Evolutionary conservation across 2,113 vertebrate genomes (phyloP).

Genomic region (Leucosticte australis): DNA sequence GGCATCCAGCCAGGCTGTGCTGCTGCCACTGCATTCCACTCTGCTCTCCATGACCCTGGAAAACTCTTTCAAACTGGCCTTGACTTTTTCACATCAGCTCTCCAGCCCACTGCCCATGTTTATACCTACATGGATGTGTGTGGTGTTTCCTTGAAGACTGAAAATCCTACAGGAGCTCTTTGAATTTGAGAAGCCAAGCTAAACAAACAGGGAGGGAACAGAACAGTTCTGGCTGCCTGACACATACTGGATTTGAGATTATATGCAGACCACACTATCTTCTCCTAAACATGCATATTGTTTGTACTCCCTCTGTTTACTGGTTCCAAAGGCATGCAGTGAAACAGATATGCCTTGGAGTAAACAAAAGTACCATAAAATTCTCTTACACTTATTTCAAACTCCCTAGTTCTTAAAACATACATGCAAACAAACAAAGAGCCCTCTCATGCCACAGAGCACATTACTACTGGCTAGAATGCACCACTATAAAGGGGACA

Average conservation of each 20-base stretch:
- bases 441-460: background rate
- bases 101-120: background rate
- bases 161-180: conserved; percentile 18
- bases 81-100: background rate
- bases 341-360: background rate
- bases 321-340: background rate
- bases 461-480: background rate
- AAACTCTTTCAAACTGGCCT: background rate
- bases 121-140: background rate
- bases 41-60: background rate
- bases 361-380: background rate
- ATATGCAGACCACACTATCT: background rate
- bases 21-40: background rate
- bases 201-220: conserved; percentile 1
- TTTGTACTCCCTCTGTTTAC: background rate
- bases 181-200: background rate
- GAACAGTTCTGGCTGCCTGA: background rate
- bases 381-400: background rate
- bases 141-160: background rate
- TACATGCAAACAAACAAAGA: background rate
- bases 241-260: background rate
- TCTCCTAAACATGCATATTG: background rate
- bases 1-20: background rate
- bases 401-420: background rate
- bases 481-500: background rate